Base-by-base conservation (phyloP, 1,140 invertebrate species). In the Eriosoma lanigerum region DNA sequence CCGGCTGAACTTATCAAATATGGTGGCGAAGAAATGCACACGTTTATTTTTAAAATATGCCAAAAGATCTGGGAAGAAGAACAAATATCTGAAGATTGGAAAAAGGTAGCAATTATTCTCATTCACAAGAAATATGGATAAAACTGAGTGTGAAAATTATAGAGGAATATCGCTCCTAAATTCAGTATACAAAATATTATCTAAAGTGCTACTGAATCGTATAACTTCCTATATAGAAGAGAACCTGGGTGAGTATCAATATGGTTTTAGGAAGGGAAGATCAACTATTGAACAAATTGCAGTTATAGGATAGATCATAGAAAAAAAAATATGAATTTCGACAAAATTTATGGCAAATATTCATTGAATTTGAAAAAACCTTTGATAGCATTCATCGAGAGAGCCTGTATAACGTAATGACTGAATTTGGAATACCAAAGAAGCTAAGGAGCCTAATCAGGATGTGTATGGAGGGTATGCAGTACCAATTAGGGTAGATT, bases 81-180 rank as follows among this genome's bases (percentile, higher is more conserved):
- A n/a, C n/a, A n/a, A n/a, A n/a, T n/a, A n/a, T n/a, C n/a, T n/a
- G n/a, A n/a, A n/a, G n/a, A n/a, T n/a, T n/a, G n/a, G n/a, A n/a
- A n/a, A n/a, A n/a, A n/a, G n/a, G n/a, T n/a, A n/a, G n/a, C n/a
- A n/a, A n/a, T n/a, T n/a, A n/a, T n/a, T n/a, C n/a, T n/a, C n/a
- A n/a, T n/a, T 12, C 78, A 82, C 60, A 84, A 84, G 62, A 84
- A 64, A 84, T 83, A 80, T 80, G 83, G n/a, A 21, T 82, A n/a
- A n/a, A n/a, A n/a, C 56, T 8, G 50, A 82, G 19, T 82, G 81
- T 50, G 50, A 62, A 8, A 84, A 84, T 62, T 84, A 84, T 46
- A 81, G 83, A 81, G 83, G 83, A 10, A 83, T 82, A n/a, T 81
- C 82, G 9, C 73, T 58, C 6, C 38, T 78, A 3, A 19, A 58